Conservation (phyloP, 2,113 vertebrate genomes). For the Struthidea cinerea region DNA sequence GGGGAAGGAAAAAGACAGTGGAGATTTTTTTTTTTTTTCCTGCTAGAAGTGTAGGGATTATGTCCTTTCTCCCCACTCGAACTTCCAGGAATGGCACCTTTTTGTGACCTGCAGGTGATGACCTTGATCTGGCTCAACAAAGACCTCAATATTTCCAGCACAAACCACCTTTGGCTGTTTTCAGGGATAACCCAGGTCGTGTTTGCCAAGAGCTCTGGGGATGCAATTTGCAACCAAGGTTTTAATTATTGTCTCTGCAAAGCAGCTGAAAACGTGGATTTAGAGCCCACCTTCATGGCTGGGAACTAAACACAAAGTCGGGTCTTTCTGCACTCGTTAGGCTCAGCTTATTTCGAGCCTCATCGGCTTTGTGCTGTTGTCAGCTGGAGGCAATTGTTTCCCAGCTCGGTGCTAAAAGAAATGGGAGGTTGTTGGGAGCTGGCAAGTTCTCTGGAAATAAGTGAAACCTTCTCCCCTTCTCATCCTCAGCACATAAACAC, state of each 20-base stretch:
- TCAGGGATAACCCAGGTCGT: neutral
- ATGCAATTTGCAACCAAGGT: neutral
- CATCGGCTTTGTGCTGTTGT: neutral
- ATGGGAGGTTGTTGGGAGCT: neutral
- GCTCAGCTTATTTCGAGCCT: neutral
- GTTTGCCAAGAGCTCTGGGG: neutral
- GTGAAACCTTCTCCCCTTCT: constrained; percentile 28
- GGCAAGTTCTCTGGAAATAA: constrained; percentile 48
- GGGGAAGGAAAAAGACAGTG: neutral
- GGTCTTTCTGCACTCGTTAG: neutral
- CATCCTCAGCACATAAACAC: constrained; percentile 48
- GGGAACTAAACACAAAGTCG: neutral
- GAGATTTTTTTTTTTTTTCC: fast-evolving
- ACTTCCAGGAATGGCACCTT: neutral
- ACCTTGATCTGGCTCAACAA: neutral
- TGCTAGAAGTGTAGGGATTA: fast-evolving
- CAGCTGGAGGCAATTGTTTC: neutral
- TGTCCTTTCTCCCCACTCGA: neutral
- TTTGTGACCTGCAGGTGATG: neutral
- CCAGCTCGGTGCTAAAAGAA: neutral
- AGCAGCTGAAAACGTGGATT: neutral
- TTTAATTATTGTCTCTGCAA: neutral
- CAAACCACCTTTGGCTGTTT: neutral
- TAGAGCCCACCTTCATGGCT: neutral
- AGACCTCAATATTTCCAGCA: neutral